These are phyloP conservation scores for Plebejus melissa DNA, from an alignment of 2,888 invertebrate species.

Conservation along the genomic window DNA sequence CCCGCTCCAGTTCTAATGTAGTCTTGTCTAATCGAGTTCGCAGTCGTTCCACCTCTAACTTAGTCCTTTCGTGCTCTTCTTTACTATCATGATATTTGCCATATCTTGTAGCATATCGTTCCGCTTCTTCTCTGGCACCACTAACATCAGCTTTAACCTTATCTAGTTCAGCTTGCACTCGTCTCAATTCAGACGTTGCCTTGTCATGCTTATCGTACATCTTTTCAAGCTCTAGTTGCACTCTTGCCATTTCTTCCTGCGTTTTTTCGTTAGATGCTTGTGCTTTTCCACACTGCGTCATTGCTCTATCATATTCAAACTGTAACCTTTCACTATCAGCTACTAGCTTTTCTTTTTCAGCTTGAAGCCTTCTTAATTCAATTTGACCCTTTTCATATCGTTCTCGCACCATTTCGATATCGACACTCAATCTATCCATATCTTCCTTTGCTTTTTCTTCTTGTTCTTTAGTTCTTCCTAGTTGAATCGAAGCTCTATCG, in stretches of 20 bases:
- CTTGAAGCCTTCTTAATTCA: slow-evolving; percentile 89
- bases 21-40: slow-evolving; percentile 90
- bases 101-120: slow-evolving; percentile 84
- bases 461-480: slow-evolving; percentile 91
- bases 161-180: slow-evolving; percentile 88
- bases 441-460: slow-evolving; percentile 95
- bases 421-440: slow-evolving; percentile 86
- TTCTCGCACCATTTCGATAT: slow-evolving; percentile 92
- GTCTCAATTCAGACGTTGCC: slow-evolving; percentile 88
- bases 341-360: slow-evolving; percentile 90
- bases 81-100: slow-evolving; percentile 88
- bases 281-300: slow-evolving; percentile 91
- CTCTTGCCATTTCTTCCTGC: slow-evolving; percentile 92
- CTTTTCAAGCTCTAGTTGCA: slow-evolving; percentile 93
- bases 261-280: slow-evolving; percentile 92
- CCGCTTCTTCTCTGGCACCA: slow-evolving; percentile 88
- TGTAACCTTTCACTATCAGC: slow-evolving; percentile 91
- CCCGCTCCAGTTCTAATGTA: slow-evolving; percentile 87
- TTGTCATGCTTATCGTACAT: slow-evolving; percentile 95
- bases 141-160: slow-evolving; percentile 85
- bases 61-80: slow-evolving; percentile 87
- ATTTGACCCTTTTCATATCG: slow-evolving; percentile 93
- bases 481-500: slow-evolving; percentile 90
- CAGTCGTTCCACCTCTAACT: slow-evolving; percentile 89
- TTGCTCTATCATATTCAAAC: slow-evolving; percentile 91